Evolutionary conservation across 2,888 invertebrate genomes (phyloP), one percentile per base, ranked within the genome.

Genomic region (Stegophylla sp.): DNA sequence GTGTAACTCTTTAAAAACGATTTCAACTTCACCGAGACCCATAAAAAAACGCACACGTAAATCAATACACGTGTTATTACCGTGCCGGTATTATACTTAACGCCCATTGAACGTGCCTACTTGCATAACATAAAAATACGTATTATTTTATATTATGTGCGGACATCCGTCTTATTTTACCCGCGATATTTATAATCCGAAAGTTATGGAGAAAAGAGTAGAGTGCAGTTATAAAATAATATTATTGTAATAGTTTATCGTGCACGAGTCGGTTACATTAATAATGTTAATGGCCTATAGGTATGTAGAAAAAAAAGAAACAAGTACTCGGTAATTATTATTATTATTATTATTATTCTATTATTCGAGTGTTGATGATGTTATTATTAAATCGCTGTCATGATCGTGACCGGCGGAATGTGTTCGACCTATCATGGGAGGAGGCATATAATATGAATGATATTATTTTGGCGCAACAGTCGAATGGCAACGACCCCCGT

Each of bases 1-100:
- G 45, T 15, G 23, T 43, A 73, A 73, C 73, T 61, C 45, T n/a
- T 61, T 15, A 15, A 74, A n/a, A 63, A 61, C 20, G n/a, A 23
- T 74, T 61, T 63, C 17, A 45, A 63, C 15, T 43, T 43, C 34
- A 12, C 28, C 23, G 20, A 59, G n/a, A 56, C 56, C 23, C 23
- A 41, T 71, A 61, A 73, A 28, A n/a, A 61, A 73, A 53, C 53
- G 9, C 2, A 45, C 9, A 43, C 23, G 56, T 41, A 41, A 72
- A 56, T 72, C 72, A 72, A 72, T 56, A 56, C 72, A 28, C 15
- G 41, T 45, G 67, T 45, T 20, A 10, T 56, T 56, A 26, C 41
- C 10, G 17, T 28, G 20, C 56, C 56, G 3, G 53, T 20, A 20
- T 15, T n/a, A 71, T 20, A 23, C 15, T 1, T n/a, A 53, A 41